Conservation (phyloP, 2,888 invertebrate genomes). For the Scrobipalpa costella region DNA sequence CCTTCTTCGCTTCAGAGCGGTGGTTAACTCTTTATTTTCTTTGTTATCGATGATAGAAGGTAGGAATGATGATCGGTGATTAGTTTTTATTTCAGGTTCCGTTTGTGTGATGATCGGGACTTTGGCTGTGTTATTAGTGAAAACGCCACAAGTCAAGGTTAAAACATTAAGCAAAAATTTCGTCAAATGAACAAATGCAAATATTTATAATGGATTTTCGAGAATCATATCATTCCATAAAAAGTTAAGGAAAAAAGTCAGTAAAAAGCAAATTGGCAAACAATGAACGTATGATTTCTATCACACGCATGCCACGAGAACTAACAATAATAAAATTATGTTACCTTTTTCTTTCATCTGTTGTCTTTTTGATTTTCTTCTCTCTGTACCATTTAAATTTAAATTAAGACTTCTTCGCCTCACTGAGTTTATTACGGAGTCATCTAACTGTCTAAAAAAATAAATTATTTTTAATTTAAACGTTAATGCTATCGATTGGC, state of each 20-base stretch:
- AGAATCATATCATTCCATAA: background rate
- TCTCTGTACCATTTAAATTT: slow-evolving; percentile 80
- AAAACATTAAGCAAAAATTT: slow-evolving; percentile 23
- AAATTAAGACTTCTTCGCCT: slow-evolving; percentile 75
- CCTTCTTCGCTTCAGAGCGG: slow-evolving; percentile 88
- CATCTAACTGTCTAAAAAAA: slow-evolving; percentile 82
- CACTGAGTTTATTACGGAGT: slow-evolving; percentile 86
- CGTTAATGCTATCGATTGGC: background rate
- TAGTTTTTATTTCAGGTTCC: slow-evolving; percentile 56
- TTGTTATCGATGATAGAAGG: slow-evolving; percentile 62
- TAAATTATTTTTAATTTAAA: background rate
- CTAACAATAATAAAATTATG: background rate
- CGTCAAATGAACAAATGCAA: background rate
- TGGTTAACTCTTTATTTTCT: slow-evolving; percentile 87
- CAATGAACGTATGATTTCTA: background rate
- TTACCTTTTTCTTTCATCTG: slow-evolving; percentile 87
- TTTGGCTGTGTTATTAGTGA: slow-evolving; percentile 67
- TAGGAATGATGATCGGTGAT: slow-evolving; percentile 48
- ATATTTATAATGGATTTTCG: background rate
- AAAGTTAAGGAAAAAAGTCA: background rate
- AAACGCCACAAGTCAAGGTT: slow-evolving; percentile 48
- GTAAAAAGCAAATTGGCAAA: background rate
- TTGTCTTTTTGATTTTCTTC: slow-evolving; percentile 86
- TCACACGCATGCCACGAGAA: background rate
- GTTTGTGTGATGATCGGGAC: slow-evolving; percentile 48